phyloP scores from a whole-genome alignment of 2,888 invertebrate genomes.

The Stenodera caucasica region DNA sequence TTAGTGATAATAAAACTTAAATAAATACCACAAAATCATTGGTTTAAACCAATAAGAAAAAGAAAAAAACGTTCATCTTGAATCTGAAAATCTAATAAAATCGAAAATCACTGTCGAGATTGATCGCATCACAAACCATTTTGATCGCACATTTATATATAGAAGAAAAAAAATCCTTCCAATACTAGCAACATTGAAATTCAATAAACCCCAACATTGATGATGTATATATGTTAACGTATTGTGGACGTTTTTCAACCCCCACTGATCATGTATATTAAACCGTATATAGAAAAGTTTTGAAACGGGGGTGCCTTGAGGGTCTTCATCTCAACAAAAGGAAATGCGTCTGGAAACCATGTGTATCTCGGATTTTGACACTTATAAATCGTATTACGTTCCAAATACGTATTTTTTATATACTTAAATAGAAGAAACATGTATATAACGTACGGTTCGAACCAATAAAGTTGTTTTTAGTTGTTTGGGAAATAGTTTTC shows the following conservation, averaged over 20 bases:
- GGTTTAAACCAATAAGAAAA: neutral
- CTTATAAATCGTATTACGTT: constrained; percentile 47
- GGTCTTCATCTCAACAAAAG: constrained; percentile 42
- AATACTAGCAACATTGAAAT: constrained; percentile 45
- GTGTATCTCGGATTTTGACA: constrained; percentile 46
- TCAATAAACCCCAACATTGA: constrained; percentile 46
- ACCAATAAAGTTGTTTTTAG: constrained; percentile 31
- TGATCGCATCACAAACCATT: neutral
- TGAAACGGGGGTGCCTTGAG: constrained; percentile 35
- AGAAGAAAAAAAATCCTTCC: too few species aligned
- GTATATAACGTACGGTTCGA: constrained; percentile 33
- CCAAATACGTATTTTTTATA: constrained; percentile 44
- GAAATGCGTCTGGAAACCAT: constrained; percentile 42
- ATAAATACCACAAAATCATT: neutral
- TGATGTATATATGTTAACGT: constrained; percentile 30
- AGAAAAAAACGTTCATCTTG: too few species aligned
- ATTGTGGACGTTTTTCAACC: constrained; percentile 39
- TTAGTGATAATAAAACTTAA: neutral
- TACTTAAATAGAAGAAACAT: too few species aligned
- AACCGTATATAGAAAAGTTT: constrained; percentile 19
- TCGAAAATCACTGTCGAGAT: neutral
- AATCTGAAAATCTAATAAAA: neutral
- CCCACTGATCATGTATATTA: constrained; percentile 34
- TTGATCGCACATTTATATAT: neutral
- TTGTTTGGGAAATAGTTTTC: neutral